Conservation (phyloP, 2,888 invertebrate species). For the Campoplex capitator region DNA sequence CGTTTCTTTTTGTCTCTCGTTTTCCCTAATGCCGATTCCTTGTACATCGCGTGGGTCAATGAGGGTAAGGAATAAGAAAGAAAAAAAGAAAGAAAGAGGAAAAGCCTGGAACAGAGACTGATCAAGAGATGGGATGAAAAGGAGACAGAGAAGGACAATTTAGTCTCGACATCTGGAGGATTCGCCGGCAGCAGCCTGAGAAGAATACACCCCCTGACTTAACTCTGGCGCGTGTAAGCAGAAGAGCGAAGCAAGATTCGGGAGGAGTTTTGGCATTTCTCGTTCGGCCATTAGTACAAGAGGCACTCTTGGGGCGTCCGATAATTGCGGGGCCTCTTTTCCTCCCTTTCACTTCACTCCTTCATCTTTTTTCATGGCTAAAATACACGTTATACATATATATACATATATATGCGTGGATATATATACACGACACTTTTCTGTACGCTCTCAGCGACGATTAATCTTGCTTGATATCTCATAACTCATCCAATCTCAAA, state of each 20-base stretch:
- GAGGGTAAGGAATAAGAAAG: slow-evolving; percentile 1
- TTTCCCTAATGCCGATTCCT: slow-evolving; percentile 76
- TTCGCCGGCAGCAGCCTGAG: slow-evolving; percentile 56
- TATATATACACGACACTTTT: slow-evolving; percentile 36
- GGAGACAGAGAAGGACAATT: slow-evolving; percentile 22
- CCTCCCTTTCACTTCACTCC: slow-evolving; percentile 46
- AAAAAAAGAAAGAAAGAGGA: slow-evolving; percentile 29
- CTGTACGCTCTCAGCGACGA: slow-evolving; percentile 48
- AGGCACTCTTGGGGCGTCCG: slow-evolving; percentile 71
- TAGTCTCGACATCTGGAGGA: slow-evolving; percentile 64
- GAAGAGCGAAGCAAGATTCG: slow-evolving; percentile 35
- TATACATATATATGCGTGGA: background rate
- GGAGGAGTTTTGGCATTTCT: slow-evolving; percentile 48
- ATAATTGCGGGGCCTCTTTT: slow-evolving; percentile 75
- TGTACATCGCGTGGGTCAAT: slow-evolving; percentile 73
- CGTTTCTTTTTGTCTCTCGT: slow-evolving; percentile 25
- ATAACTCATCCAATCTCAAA: slow-evolving; percentile 16
- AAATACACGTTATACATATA: background rate
- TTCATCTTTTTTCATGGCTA: slow-evolving; percentile 25
- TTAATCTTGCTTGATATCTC: slow-evolving; percentile 64
- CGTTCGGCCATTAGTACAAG: slow-evolving; percentile 74
- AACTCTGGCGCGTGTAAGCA: slow-evolving; percentile 25
- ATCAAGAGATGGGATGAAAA: slow-evolving; percentile 8
- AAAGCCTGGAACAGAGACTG: slow-evolving; percentile 35
- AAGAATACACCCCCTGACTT: slow-evolving; percentile 44